Percentiles rank a stretch among this genome's conserved stretches.
Evolutionary conservation across 2,888 invertebrate genomes (phyloP).

Genomic region (Vesta saturnalis): DNA sequence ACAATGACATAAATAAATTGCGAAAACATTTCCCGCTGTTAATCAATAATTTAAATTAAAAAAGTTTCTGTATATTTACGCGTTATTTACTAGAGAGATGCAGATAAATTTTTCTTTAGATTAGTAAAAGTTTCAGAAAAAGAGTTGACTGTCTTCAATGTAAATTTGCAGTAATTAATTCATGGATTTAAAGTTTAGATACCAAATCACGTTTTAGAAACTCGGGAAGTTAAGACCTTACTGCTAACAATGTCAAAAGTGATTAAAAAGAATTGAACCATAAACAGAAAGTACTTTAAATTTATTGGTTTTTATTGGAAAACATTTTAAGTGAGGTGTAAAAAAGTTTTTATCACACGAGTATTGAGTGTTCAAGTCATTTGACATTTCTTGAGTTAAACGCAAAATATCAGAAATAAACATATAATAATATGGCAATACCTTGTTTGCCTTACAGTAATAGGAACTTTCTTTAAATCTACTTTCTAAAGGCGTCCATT

Average conservation of each 20-base stretch:
- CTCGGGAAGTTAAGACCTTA: not conserved
- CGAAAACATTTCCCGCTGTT: not conserved
- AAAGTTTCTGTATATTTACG: not conserved
- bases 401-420: too few relatives aligned
- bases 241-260: conserved; percentile 1
- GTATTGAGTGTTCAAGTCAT: too few relatives aligned
- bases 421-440: too few relatives aligned
- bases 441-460: too few relatives aligned
- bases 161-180: not conserved
- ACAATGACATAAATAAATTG: not conserved
- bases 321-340: not conserved
- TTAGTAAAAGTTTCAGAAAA: not conserved
- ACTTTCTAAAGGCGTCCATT: too few relatives aligned
- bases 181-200: conserved; percentile 1
- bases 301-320: not conserved
- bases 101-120: not conserved
- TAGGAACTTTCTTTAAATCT: too few relatives aligned
- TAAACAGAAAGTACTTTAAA: not conserved
- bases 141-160: not conserved
- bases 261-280: not conserved
- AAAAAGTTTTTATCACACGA: too few relatives aligned
- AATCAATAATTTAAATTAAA: not conserved
- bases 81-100: not conserved
- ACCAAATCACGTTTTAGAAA: not conserved
- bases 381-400: too few relatives aligned